Evolutionary conservation across 2,888 invertebrate species (phyloP).

Genomic region (Uropetala carovei): DNA sequence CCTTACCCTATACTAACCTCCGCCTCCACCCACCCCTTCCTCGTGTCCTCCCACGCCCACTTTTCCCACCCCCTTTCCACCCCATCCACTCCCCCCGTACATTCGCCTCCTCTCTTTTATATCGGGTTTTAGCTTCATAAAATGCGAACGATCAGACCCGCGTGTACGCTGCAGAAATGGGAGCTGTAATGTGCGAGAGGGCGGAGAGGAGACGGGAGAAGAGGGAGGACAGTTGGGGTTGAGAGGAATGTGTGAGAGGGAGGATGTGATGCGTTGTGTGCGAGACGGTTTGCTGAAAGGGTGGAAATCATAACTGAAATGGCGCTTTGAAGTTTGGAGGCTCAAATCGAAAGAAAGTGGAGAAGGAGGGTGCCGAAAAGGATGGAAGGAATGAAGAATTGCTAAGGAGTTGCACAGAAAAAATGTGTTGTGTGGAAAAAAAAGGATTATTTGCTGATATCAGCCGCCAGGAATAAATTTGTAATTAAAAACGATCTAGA

Average conservation of each 20-base stretch:
- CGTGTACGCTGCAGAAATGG: not conserved
- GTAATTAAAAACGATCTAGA: too few species aligned
- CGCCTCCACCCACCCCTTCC: constrained; percentile 30
- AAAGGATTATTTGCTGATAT: too few species aligned
- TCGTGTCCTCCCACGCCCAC: not conserved
- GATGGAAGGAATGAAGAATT: too few species aligned
- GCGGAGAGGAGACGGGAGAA: not conserved
- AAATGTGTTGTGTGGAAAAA: too few species aligned
- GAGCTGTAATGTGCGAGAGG: not conserved
- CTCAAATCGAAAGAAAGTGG: too few species aligned
- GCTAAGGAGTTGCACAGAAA: too few species aligned
- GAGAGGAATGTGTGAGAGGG: not conserved
- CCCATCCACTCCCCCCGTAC: not conserved
- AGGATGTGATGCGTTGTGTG: not conserved
- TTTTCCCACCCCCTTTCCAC: not conserved
- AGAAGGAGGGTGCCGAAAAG: too few species aligned
- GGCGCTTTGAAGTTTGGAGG: too few species aligned
- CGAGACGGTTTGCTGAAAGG: too few species aligned
- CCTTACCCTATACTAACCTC: not conserved
- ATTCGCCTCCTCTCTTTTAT: constrained; percentile 11
- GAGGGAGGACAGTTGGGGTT: not conserved
- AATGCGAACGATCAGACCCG: constrained; percentile 34
- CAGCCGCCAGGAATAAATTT: too few species aligned
- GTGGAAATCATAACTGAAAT: too few species aligned
- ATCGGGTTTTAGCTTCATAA: constrained; percentile 52